Conservation (phyloP, 2,797 vertebrate species). For the Masticophis lateralis region DNA sequence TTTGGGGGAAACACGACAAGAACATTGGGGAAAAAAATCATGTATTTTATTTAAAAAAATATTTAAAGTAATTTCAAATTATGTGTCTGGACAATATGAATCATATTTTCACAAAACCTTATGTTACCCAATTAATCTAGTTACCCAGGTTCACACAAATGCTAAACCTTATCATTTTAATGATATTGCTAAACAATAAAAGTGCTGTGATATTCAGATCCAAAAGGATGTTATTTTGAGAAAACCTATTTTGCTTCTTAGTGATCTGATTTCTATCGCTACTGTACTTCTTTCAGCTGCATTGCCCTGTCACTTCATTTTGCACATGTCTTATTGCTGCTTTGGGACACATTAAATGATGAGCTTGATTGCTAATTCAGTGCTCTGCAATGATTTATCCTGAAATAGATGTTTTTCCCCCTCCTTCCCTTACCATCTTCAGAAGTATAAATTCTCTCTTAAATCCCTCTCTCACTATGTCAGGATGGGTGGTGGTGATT, state of each 20-base stretch:
- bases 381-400: constrained; percentile 1
- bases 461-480: neutral
- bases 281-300: constrained; percentile 10
- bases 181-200: neutral
- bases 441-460: neutral
- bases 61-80: constrained; percentile 2
- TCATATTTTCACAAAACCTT: neutral
- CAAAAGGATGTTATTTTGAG: neutral
- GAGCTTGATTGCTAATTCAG: constrained; percentile 10
- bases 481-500: neutral
- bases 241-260: constrained; percentile 14
- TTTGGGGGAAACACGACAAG: neutral
- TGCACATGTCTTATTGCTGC: neutral
- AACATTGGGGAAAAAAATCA: neutral
- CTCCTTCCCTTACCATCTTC: neutral
- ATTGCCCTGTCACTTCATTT: constrained; percentile 12
- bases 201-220: neutral
- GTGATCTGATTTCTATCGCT: neutral
- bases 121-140: no score
- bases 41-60: neutral
- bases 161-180: no score
- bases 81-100: constrained; percentile 3
- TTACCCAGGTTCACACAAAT: no score
- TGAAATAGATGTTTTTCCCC: neutral
- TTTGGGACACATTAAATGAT: constrained; percentile 1